Evolutionary conservation across 2,797 vertebrate genomes (phyloP), one percentile per base, ranked within the genome.

Genomic region (Cyprinella venusta): DNA sequence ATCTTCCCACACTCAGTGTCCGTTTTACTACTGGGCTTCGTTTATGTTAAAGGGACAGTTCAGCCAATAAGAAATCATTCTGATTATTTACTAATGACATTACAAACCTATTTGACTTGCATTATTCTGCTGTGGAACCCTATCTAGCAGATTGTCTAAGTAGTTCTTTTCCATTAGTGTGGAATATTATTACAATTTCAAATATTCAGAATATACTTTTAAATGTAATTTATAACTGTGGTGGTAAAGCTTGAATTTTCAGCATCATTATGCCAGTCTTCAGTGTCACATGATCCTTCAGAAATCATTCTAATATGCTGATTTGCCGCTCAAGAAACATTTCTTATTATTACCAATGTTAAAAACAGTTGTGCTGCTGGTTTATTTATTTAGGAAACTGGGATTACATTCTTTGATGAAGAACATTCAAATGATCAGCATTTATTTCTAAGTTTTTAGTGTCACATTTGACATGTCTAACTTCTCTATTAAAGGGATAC

Each of bases 1-100:
- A 63, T 50, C 13, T 24, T 81, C 63, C n/a, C 8, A 48, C 54
- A 63, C 19, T 24, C 8, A 6, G 26, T 71, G 54, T 18, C 8
- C 0, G 18, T 36, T 81, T 72, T 81, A 50, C 15, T 69, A 56
- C 38, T 61, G 15, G 24, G 33, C 69, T 50, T 52, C 6, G 33
- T 52, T 52, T 52, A 48, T 45, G 38, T 71, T 24, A 74, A 36
- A 52, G 12, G 10, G 26, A 10, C 19, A 21, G 50, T 74, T n/a
- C 19, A 36, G 48, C 18, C 19, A 45, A 42, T 45, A 52, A 33
- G 13, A 72, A 50, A 0, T 4, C 2, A n/a, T n/a, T 54, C 30
- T 8, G 70, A 54, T 74, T 21, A 33, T 74, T 74, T 74, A 50
- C 5, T 71, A 24, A 71, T 74, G 70, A 7, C 18, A 21, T 74